Conservation (phyloP, 2,797 vertebrate species). For the Neostethus bicornis region DNA sequence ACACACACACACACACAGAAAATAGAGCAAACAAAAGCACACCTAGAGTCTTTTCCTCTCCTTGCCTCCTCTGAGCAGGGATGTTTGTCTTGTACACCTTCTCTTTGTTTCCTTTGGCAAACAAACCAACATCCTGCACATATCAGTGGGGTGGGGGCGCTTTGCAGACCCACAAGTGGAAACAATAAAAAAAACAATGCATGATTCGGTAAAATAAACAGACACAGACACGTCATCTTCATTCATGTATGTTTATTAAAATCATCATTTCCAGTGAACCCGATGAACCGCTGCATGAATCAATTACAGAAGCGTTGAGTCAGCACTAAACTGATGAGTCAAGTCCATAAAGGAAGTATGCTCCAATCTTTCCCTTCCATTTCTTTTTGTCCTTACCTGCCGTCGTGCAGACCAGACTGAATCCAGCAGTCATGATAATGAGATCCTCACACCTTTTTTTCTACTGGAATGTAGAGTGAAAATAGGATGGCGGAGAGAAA, state of each 20-base stretch:
- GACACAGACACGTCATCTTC: conserved; percentile 23
- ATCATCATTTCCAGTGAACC: conserved; percentile 8
- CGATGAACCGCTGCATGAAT: neutral
- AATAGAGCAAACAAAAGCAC: conserved; percentile 47
- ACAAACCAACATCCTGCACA: conserved; percentile 63
- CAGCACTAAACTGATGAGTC: neutral
- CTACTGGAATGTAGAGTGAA: conserved; percentile 45
- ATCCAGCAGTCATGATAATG: conserved; percentile 62
- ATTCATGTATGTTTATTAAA: conserved; percentile 55
- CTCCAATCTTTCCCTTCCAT: neutral
- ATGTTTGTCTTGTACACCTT: conserved; percentile 62
- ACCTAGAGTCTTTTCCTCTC: conserved; percentile 34
- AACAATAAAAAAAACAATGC: conserved; percentile 50
- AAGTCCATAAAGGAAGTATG: neutral
- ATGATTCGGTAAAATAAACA: conserved; percentile 54
- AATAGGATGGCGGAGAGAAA: conserved; percentile 16
- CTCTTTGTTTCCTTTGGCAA: conserved; percentile 61
- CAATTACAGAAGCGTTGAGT: conserved; percentile 7
- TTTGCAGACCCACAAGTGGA: conserved; percentile 58
- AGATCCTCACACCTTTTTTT: conserved; percentile 31
- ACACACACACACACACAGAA: conserved; percentile 23
- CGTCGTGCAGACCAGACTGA: conserved; percentile 47
- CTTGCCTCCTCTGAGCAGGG: conserved; percentile 28
- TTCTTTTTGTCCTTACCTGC: conserved; percentile 71
- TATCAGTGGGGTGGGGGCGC: conserved; percentile 63